Evolutionary conservation across 2,888 invertebrate species (phyloP), one percentile per base, ranked within the genome.

Genomic region (Dynastes tityus): DNA sequence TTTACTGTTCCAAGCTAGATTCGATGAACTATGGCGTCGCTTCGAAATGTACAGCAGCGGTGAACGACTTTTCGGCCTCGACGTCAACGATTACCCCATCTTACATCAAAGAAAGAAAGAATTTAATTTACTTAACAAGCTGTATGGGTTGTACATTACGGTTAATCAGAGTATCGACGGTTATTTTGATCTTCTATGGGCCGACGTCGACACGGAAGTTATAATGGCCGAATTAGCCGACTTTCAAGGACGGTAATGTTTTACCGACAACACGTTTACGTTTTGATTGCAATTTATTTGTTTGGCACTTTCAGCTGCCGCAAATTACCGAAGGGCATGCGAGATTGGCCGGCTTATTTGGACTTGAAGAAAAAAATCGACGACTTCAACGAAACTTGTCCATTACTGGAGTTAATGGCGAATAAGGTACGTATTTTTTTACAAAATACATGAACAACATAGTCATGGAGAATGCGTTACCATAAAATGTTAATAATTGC

Each of bases 351-450:
- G 0, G 97, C 97, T 0, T 97, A 90, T 85, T 91, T 95, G 75
- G 96, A 96, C 82, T 88, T 97, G 78, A 97, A 96, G 86, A 93
- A 93, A 81, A 97, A 96, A 89, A 96, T 97, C 80, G 97, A 97
- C 83, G 96, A 97, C 86, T 97, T 97, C 87, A 96, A 95, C 86
- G 94, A 97, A 87, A 95, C 94, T 8, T 96, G 96, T 85, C 97
- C 97, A 0, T 86, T 97, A 49, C 88, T 97, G 40, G 96, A 97
- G 86, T 85, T 97, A 82, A 97, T 97, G 97, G 94, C 96, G 2
- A 95, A 96, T 85, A 95, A 95, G 86, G 93, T 88, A 80, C 5
- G 11, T 45, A 45, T 45, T 45, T 11, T 0, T 4, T 11, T 2
- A 45, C 8, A 45, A 45, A 45, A 37, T 0, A 37, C 37, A 6